Percentiles rank a stretch among this genome's conserved stretches.
phyloP scores from a whole-genome alignment of 1,140 invertebrate genomes.

The Halictus rubicundus region DNA sequence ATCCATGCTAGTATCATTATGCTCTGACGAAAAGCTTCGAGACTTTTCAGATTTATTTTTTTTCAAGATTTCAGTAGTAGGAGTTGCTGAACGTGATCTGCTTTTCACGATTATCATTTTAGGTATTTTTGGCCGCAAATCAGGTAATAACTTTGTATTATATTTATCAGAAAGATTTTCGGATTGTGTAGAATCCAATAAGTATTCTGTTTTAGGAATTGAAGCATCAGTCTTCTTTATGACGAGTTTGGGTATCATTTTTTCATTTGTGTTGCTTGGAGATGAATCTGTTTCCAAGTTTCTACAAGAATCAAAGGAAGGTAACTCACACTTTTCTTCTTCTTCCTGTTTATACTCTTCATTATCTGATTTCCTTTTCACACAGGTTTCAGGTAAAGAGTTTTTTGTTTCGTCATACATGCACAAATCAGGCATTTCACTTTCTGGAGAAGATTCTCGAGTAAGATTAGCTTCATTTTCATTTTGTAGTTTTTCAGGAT shows the following conservation, averaged over 20 bases:
- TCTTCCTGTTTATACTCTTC: not conserved
- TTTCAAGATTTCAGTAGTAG: slow-evolving; percentile 66
- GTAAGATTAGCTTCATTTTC: not conserved
- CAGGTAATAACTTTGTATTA: slow-evolving; percentile 16
- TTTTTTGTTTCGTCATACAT: not conserved
- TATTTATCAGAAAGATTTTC: not conserved
- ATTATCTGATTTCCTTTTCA: not conserved
- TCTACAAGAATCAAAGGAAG: not conserved
- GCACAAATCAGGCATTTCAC: not conserved
- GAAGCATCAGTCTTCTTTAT: slow-evolving; percentile 71
- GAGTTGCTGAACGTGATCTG: slow-evolving; percentile 73
- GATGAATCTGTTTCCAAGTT: not conserved
- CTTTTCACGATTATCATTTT: slow-evolving; percentile 79
- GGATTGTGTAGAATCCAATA: not conserved
- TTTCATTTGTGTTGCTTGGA: slow-evolving; percentile 38
- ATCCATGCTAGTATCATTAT: slow-evolving; percentile 8
- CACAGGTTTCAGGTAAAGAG: not conserved
- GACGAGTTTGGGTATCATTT: slow-evolving; percentile 72
- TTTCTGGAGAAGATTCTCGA: not conserved
- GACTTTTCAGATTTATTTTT: slow-evolving; percentile 13
- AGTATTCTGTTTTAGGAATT: slow-evolving; percentile 30
- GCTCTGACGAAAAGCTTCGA: not conserved
- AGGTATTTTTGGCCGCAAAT: slow-evolving; percentile 73
- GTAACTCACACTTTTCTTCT: slow-evolving; percentile 10
- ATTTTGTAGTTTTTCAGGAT: not conserved